Evolutionary conservation across 30 jellyfish, hydroid and myxozoan genomes (phyloP).

Genomic region (Nemopilema nomurai): DNA sequence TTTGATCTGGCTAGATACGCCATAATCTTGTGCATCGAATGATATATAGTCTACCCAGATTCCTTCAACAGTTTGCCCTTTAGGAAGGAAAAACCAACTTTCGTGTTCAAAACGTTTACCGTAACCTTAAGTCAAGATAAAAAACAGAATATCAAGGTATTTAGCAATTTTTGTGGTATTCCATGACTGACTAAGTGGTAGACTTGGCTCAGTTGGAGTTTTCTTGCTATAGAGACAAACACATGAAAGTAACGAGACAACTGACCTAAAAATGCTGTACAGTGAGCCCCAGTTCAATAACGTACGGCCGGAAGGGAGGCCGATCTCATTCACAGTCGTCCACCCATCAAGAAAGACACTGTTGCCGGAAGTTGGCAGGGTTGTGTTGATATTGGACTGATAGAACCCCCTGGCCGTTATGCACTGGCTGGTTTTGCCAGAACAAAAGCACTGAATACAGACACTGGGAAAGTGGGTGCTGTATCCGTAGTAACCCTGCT

Average conservation of each 20-base stretch:
- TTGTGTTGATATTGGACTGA: slow-evolving; percentile 58
- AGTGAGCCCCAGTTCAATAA: slow-evolving; percentile 72
- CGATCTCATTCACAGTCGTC: slow-evolving; percentile 75
- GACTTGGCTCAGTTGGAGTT: no score
- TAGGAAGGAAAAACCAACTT: no score
- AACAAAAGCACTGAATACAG: slow-evolving; percentile 86
- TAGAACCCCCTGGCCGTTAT: slow-evolving; percentile 77
- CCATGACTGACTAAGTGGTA: no score
- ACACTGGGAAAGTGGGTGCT: slow-evolving; percentile 73
- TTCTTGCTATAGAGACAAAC: no score
- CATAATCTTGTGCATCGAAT: no score
- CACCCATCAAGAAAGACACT: slow-evolving; percentile 74
- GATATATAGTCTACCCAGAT: no score
- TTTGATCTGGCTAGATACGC: no score
- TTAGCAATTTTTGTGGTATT: no score
- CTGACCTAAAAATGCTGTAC: slow-evolving; percentile 20
- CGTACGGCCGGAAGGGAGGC: slow-evolving; percentile 47
- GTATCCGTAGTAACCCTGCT: slow-evolving; percentile 82
- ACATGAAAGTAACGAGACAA: background rate
- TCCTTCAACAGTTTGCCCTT: no score
- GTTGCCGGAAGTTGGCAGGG: slow-evolving; percentile 53
- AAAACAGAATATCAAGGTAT: no score
- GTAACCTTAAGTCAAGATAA: no score
- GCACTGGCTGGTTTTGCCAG: slow-evolving; percentile 83
- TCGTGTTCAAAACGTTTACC: no score